Conservation (phyloP, 1,140 invertebrate species). For the Papilio xuthus region DNA sequence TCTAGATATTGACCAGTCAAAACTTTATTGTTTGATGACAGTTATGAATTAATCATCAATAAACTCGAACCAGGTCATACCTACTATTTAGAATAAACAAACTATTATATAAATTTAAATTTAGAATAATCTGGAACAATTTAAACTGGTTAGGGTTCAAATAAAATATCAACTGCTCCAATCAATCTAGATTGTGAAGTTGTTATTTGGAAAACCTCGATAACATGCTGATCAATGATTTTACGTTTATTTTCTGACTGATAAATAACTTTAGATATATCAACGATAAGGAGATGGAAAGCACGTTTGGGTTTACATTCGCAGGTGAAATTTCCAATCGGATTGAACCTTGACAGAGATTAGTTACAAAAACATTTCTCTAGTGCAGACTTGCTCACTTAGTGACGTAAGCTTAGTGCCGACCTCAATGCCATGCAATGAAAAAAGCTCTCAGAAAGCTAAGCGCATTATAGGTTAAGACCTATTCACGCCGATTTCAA, state of each 20-base stretch:
- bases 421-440: not conserved
- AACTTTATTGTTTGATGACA: not conserved
- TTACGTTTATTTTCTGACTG: not conserved
- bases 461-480: not conserved
- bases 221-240: not conserved
- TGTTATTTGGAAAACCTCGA: not conserved
- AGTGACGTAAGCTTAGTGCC: not conserved
- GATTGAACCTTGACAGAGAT: constrained; percentile 4
- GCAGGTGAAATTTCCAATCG: not conserved
- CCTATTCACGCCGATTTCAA: not conserved
- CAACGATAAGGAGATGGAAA: not conserved
- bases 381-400: not conserved
- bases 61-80: not conserved
- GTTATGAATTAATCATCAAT: constrained; percentile 1
- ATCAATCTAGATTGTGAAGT: not conserved
- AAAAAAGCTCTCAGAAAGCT: constrained; percentile 13
- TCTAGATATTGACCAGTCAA: too few relatives aligned
- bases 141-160: not conserved
- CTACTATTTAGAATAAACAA: not conserved
- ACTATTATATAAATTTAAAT: not conserved
- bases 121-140: not conserved
- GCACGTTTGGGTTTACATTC: not conserved
- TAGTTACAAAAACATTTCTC: constrained; percentile 15
- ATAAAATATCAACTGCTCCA: not conserved
- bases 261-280: constrained; percentile 4